Evolutionary conservation across 2,888 invertebrate genomes (phyloP), one percentile per base, ranked within the genome.

Genomic region (Volucella zonaria): DNA sequence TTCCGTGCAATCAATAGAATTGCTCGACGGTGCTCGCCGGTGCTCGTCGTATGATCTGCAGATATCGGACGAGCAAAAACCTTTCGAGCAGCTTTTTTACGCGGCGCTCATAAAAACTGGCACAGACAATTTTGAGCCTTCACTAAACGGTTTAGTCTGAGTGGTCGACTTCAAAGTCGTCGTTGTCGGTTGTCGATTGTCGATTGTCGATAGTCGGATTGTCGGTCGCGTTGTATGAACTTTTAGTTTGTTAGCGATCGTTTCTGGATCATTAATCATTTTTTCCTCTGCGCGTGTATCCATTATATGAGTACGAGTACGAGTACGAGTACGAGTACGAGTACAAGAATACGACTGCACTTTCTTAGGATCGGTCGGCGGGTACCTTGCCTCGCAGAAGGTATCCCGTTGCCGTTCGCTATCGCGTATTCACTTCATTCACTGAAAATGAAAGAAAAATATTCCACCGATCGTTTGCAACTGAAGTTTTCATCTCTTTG

Each of bases 251-350:
- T 31, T 47, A 14, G 42, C 42, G 11, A 40, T 51, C 31, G 31
- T 31, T 31, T 31, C 31, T 31, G 31, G 68, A 74, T 75, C 82
- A 75, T 79, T 70, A 79, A 75, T 83, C 82, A 83, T 83, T 79
- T 83, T 75, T 75, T 68, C 75, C 70, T 70, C 75, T 74, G 66
- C 14, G 52, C 75, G 67, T 47, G 56, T 51, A 78, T 73, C 67
- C 73, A 82, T 82, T 78, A 68, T 82, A 83, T 1, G 31, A 31
- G 31, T 31, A 31, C 23, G 23, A 23, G 23, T 18, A 18, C 18
- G 2, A 23, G 23, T 23, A 23, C 23, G 23, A 3, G 18, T 18
- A 18, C 18, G 18, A 18, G n/a, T n/a, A n/a, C 23, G 23, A 23
- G 23, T 23, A 23, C 23, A 3, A 23, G 23, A 23, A 3, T 23